These are phyloP conservation scores for Heteromormyrus szaboi DNA, from an alignment of 2,797 vertebrate genomes.

Conservation along the genomic window DNA sequence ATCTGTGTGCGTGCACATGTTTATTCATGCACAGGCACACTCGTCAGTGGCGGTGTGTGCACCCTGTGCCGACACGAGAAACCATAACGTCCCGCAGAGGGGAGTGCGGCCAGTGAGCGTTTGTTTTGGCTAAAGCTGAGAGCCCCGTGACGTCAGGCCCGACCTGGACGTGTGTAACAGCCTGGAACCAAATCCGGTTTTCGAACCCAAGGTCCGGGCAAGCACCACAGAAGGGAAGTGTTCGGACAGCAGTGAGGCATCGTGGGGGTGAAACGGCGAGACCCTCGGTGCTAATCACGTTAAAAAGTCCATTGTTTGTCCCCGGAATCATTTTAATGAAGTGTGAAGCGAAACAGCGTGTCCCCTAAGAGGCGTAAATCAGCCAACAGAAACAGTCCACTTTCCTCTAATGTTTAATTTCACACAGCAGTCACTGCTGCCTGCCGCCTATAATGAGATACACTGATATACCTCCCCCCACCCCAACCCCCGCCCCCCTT, in stretches of 20 bases:
- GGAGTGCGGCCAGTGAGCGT: constrained; percentile 20
- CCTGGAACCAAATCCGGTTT: constrained; percentile 60
- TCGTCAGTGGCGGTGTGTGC: constrained; percentile 31
- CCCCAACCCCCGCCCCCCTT: not conserved
- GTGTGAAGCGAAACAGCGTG: not conserved
- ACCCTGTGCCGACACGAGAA: constrained; percentile 43
- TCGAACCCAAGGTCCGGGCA: constrained; percentile 41
- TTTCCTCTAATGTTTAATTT: constrained; percentile 4
- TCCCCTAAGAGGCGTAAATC: not conserved
- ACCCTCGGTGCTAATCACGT: not conserved
- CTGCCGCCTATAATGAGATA: not conserved
- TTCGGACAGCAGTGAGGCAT: not conserved
- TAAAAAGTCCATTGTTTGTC: not conserved
- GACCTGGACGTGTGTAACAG: constrained; percentile 64
- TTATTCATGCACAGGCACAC: constrained; percentile 38
- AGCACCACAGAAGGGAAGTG: not conserved
- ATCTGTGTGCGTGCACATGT: constrained; percentile 36
- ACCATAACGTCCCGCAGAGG: not conserved
- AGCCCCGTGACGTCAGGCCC: constrained; percentile 56
- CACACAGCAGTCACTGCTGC: not conserved
- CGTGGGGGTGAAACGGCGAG: not conserved
- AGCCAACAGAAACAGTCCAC: not conserved
- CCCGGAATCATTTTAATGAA: constrained; percentile 4
- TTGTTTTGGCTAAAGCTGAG: constrained; percentile 56
- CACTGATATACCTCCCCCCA: not conserved